Percentiles rank a stretch among this genome's conserved stretches.
phyloP scores from a whole-genome alignment of 2,113 vertebrate species.

The Otolemur garnettii region DNA sequence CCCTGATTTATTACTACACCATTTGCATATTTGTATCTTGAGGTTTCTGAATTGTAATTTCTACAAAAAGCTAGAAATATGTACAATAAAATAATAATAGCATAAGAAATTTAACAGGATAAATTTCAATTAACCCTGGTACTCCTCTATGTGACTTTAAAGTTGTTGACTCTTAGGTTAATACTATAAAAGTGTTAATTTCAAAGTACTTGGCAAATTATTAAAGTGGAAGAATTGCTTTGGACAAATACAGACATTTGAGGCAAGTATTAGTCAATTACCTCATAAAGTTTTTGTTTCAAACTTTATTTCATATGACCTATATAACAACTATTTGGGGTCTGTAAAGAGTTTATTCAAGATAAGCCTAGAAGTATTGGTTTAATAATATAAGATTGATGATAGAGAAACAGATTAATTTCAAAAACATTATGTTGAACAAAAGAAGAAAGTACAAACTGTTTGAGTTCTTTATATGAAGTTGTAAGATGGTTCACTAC shows the following conservation, averaged over 20 bases:
- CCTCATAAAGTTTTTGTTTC: background rate
- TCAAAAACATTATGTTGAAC: background rate
- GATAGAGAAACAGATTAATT: background rate
- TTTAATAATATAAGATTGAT: background rate
- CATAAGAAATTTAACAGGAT: background rate
- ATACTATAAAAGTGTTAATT: background rate
- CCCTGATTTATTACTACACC: background rate
- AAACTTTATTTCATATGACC: background rate
- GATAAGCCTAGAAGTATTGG: background rate
- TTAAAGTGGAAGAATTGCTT: conserved; percentile 7
- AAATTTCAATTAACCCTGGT: background rate
- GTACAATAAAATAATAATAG: background rate
- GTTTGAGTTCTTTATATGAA: background rate
- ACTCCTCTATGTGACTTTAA: background rate
- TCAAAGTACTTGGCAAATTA: conserved; percentile 18
- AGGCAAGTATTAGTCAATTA: background rate
- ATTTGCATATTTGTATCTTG: background rate
- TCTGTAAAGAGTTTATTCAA: background rate
- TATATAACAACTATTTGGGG: background rate
- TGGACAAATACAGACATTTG: background rate
- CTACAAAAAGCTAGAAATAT: background rate
- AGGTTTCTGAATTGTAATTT: background rate
- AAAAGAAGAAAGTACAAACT: background rate
- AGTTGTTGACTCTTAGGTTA: background rate
- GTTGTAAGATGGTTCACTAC: background rate